Base-by-base conservation (phyloP, 2,888 invertebrate genomes). In the Perizoma affinitatum region DNA sequence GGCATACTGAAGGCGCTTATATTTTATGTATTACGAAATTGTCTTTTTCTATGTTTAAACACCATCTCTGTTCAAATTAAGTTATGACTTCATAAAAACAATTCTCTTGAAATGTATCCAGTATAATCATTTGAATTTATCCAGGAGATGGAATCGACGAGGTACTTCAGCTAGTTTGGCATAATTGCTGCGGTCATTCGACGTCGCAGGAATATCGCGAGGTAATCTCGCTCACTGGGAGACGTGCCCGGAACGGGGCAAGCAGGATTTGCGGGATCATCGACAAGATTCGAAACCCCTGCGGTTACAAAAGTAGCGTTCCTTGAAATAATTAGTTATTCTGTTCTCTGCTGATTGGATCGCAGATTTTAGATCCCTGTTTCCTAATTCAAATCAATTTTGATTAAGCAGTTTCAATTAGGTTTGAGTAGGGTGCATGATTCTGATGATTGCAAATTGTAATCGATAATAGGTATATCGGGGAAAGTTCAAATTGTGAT, bases 221-320 rank as follows among this genome's bases (percentile, higher is more conserved):
- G 68, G 71, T 72, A 79, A 79, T 78, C 78, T 77, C 76, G 79
- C 86, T 86, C 85, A 81, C 72, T 72, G 70, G 73, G 79, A 81
- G 83, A 87, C 91, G 90, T 91, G 90, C 84, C 76, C 70, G 72
- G 75, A 82, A 78, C 76, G 77, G 73, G 70, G 66, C 74, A 70
- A 68, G 72, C 69, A 77, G 86, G 90, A 88, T 92, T 90, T 90
- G 78, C 74, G 76, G 83, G 86, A 87, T 85, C 84, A 84, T 83
- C 79, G 80, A 76, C 75, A 80, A 83, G 81, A 84, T 77, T 76
- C 73, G 78, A 83, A 82, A 81, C 81, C 74, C 78, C 80, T 77
- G 78, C 73, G 76, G 80, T 80, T 76, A 78, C 77, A 81, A 75
- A 72, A 78, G 74, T 79, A 71, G 69, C 67, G 62, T 63, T 68